A percentile compares a stretch with the other conserved stretches of the same genome.
Evolutionary conservation across 2,797 vertebrate genomes (phyloP).

Genomic region (Ciconia nigra): DNA sequence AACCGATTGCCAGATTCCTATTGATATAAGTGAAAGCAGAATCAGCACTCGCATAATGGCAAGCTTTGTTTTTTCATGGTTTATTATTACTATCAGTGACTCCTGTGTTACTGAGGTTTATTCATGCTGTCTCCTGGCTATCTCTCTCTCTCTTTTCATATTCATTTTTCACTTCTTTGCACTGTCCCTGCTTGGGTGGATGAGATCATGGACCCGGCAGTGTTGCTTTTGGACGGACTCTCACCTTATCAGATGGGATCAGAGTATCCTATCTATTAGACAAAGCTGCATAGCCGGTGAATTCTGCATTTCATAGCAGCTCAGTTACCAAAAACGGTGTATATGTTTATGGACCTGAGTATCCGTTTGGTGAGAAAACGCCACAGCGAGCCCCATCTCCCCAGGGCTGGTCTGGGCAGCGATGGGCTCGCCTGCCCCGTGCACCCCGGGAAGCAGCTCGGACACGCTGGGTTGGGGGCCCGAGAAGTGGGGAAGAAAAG

Average conservation of each 20-base stretch:
- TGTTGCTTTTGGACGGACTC: conserved; percentile 23
- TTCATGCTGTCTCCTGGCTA: neutral
- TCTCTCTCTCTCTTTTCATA: neutral
- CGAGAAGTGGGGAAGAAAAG: neutral
- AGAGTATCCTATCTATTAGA: neutral
- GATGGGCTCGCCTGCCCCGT: neutral
- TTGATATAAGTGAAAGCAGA: neutral
- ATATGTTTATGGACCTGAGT: neutral
- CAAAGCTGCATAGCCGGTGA: neutral
- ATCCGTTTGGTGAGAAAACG: neutral
- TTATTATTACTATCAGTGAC: neutral
- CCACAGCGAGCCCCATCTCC: neutral
- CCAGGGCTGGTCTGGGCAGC: too few species aligned
- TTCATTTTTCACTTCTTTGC: neutral
- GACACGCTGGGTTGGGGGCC: neutral
- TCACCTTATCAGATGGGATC: conserved; percentile 56
- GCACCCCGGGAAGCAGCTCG: neutral
- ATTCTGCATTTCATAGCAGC: neutral
- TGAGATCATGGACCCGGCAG: neutral
- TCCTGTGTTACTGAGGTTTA: neutral
- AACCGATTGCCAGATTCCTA: neutral
- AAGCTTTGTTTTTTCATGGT: neutral
- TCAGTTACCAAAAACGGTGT: neutral
- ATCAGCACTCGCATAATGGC: neutral
- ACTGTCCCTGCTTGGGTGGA: neutral